Base-by-base conservation (phyloP, 1,140 invertebrate species). In the Sesamia nonagrioides region DNA sequence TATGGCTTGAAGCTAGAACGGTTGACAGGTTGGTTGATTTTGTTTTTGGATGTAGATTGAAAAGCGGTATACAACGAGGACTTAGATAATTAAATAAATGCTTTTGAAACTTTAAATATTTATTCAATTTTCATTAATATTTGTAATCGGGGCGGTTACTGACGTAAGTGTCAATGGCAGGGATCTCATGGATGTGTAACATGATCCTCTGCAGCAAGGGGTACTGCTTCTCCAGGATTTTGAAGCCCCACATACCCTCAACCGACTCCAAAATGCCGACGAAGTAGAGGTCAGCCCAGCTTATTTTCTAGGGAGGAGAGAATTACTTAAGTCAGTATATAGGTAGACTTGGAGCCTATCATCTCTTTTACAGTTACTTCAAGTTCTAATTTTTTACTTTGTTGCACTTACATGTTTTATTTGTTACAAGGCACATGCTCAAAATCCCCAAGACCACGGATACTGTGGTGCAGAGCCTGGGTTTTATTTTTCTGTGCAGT, bases 281-380 rank as follows among this genome's bases (percentile, higher is more conserved):
- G 37, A 79, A 74, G 71, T 74, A 79, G 40, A 79, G 8, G 56
- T 79, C 78, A 45, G 61, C 54, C 78, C 78, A 79, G 61, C 27
- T 63, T 54, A 79, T 33, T 75, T 79, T 74, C 78, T 79, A 45
- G 13, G 75, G 68, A 6, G 2, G 40, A 42, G 2, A 61, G 15
- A 2, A 63, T 6, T 9, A 4, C 8, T 42, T 42, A 33, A 60
- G 15, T 37, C 0, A 6, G 33, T 35, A 1, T 27, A 27, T 3
- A 27, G 1, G 27, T 27, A 27, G 27, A 27, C 27, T 27, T 27
- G 27, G 27, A 27, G 27, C 3, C 27, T 27, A 27, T 27, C 27
- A 3, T 3, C 27, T 1, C 27, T 27, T 27, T 27, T 27, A n/a
- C n/a, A 27, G 27, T 1, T 27, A 27, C 27, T n/a, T n/a, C n/a